These are phyloP conservation scores for Adelges cooleyi DNA, from an alignment of 1,140 invertebrate genomes.

Conservation along the genomic window DNA sequence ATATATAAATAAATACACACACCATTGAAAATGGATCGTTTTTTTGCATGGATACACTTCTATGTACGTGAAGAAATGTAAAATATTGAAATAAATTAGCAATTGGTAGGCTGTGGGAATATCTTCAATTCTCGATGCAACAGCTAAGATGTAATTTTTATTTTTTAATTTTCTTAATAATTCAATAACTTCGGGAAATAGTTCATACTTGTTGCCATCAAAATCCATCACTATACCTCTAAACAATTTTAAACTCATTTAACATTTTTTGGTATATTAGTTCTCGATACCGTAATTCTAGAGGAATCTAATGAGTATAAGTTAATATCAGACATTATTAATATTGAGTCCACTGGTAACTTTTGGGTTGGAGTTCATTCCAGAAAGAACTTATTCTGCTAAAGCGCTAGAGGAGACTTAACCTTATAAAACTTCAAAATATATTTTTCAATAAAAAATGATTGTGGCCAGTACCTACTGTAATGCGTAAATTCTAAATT, in stretches of 20 bases:
- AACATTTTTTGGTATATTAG: no score
- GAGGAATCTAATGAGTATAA: no score
- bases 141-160: constrained; percentile 18
- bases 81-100: constrained; percentile 31
- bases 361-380: no score
- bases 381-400: no score
- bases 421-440: no score
- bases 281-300: background rate
- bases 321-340: no score
- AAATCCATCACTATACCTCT: background rate
- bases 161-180: constrained; percentile 19
- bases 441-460: no score
- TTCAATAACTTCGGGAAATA: background rate
- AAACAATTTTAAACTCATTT: no score
- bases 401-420: no score
- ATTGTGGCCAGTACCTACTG: no score
- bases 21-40: constrained; percentile 30
- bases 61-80: constrained; percentile 29
- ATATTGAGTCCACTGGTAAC: no score
- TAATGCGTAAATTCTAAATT: no score
- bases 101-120: constrained; percentile 32
- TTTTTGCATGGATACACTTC: constrained; percentile 33
- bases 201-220: background rate
- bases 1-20: background rate
- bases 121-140: constrained; percentile 33